Evolutionary conservation across 2,888 invertebrate genomes (phyloP).

Genomic region (Chrysolina americana): DNA sequence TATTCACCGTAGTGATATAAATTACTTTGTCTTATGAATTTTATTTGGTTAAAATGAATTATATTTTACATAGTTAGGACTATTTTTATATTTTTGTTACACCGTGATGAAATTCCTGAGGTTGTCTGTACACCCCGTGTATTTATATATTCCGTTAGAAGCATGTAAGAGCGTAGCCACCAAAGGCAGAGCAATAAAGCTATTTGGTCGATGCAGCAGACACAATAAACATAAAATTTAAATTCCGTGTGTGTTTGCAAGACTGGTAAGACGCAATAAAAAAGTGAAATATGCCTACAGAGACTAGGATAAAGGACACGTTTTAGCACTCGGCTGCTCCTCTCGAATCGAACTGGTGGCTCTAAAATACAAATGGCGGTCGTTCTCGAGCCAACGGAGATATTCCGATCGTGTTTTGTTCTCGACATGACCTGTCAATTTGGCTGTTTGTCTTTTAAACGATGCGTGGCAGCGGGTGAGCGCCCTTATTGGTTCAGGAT

Average conservation of each 20-base stretch:
- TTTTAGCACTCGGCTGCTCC: constrained; percentile 55
- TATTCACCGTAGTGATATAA: too few relatives aligned
- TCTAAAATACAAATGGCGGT: constrained; percentile 36
- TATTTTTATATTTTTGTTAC: too few relatives aligned
- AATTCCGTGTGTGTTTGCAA: constrained; percentile 55
- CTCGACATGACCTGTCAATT: constrained; percentile 50
- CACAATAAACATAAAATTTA: constrained; percentile 58
- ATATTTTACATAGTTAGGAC: too few relatives aligned
- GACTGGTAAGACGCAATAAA: constrained; percentile 54
- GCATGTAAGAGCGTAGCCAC: constrained; percentile 31
- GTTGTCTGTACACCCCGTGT: too few relatives aligned
- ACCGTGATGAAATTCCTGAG: too few relatives aligned
- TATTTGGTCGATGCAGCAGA: constrained; percentile 50
- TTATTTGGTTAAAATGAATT: too few relatives aligned
- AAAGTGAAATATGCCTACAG: constrained; percentile 57
- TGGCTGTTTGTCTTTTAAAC: constrained; percentile 52
- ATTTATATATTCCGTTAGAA: neutral
- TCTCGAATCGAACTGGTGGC: constrained; percentile 7
- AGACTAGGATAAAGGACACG: constrained; percentile 58
- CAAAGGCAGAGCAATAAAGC: constrained; percentile 40
- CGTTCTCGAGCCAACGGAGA: constrained; percentile 36
- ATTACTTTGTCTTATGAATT: too few relatives aligned
- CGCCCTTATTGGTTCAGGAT: constrained; percentile 44
- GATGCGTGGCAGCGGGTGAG: constrained; percentile 46
- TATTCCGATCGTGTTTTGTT: constrained; percentile 41